A percentile compares a stretch with the other conserved stretches of the same genome.
Conservation (phyloP, 2,797 vertebrate genomes). For the Pteropus rufus region DNA sequence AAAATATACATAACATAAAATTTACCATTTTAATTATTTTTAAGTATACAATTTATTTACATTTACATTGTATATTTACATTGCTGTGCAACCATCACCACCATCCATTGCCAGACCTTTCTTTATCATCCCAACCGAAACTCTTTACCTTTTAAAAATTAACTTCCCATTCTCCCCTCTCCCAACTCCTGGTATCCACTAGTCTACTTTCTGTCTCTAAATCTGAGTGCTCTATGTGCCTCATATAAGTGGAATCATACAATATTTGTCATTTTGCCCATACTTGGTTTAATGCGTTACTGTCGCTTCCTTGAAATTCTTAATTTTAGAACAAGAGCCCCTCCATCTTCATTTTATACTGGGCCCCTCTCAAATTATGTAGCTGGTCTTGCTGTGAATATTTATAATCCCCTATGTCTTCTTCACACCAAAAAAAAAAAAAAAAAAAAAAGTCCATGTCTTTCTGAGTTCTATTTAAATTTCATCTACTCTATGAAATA, state of each 20-base stretch:
- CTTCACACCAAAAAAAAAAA: not conserved
- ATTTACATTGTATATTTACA: not conserved
- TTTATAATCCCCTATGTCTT: not conserved
- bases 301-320: not conserved
- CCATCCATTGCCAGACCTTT: not conserved
- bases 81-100: not conserved
- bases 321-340: not conserved
- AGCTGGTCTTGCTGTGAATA: not conserved
- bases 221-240: not conserved
- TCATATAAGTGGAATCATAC: not conserved
- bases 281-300: not conserved
- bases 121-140: not conserved
- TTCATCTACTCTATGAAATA: not conserved
- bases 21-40: not conserved
- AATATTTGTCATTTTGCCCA: not conserved
- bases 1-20: not conserved
- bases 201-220: not conserved
- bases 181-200: accelerated
- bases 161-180: not conserved
- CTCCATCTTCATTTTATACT: not conserved
- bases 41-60: not conserved
- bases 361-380: not conserved
- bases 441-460: not conserved
- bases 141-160: not conserved
- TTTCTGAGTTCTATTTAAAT: not conserved